A percentile compares a stretch with the other conserved stretches of the same genome.
Conservation (phyloP, 2,888 invertebrate genomes). For the Caenorhabditis wallacei region DNA sequence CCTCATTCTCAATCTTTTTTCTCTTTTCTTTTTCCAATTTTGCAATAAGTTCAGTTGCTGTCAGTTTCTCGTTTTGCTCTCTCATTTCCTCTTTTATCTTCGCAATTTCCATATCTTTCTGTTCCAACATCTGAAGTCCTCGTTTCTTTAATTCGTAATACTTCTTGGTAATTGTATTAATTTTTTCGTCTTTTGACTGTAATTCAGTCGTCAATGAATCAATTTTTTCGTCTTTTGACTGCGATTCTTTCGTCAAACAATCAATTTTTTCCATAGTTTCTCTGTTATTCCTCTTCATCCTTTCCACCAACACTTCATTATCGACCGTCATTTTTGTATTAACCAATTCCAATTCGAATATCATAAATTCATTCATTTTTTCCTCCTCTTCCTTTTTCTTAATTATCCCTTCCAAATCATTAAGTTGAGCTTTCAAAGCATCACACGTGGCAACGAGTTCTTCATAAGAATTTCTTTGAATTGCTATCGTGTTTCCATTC, state of each 20-base stretch:
- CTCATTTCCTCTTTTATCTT: not conserved
- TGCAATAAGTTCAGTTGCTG: not conserved
- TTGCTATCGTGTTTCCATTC: not conserved
- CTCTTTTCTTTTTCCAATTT: not conserved
- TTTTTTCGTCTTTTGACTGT: not conserved
- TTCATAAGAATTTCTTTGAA: not conserved
- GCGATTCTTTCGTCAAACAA: not conserved
- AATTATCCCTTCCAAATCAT: not conserved
- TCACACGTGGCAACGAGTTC: conserved; percentile 17
- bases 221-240: not conserved
- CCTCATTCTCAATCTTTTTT: conserved; percentile 7
- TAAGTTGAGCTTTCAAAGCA: conserved; percentile 3
- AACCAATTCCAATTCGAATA: not conserved
- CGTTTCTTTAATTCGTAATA: conserved; percentile 11
- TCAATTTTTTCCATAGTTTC: not conserved
- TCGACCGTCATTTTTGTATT: not conserved
- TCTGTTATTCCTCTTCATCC: not conserved
- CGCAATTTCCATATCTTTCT: not conserved
- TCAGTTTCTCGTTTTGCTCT: not conserved
- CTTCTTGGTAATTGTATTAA: not conserved
- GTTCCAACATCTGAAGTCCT: conserved; percentile 14
- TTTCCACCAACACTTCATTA: not conserved
- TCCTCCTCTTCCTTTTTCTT: conserved; percentile 8
- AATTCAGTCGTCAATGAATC: not conserved
- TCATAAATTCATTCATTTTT: not conserved